These are phyloP conservation scores for Chinchilla lanigera DNA, from an alignment of 2,113 vertebrate species.

Conservation along the genomic window DNA sequence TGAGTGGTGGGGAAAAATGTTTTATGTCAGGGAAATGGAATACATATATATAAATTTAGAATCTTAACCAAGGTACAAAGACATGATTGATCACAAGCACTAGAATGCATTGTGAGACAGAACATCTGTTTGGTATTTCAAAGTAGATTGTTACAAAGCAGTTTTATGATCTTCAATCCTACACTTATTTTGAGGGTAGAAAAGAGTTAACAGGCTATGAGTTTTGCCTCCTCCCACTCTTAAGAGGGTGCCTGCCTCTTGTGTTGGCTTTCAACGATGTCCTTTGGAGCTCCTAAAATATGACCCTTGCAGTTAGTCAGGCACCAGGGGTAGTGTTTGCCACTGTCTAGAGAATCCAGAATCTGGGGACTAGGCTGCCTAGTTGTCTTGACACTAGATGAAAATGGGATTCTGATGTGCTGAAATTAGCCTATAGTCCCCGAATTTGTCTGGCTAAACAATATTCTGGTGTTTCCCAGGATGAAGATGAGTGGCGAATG, in stretches of 20 bases:
- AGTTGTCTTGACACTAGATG: background rate
- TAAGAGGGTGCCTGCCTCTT: background rate
- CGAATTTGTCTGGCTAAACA: conserved; percentile 35
- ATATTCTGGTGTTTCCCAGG: background rate
- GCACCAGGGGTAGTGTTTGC: background rate
- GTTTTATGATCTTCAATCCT: conserved; percentile 34
- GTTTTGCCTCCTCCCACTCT: background rate
- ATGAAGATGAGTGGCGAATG: background rate
- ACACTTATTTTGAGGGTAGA: conserved; percentile 12
- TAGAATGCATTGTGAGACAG: conserved; percentile 53
- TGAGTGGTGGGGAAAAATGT: background rate
- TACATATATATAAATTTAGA: conserved; percentile 54
- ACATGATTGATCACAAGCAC: conserved; percentile 48
- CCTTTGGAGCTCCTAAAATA: background rate
- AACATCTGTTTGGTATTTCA: conserved; percentile 68
- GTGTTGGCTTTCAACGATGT: background rate
- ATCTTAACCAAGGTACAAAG: conserved; percentile 41
- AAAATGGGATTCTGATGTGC: background rate
- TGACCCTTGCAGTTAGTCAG: background rate
- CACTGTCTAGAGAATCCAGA: background rate
- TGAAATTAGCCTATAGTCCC: background rate
- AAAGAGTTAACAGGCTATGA: conserved; percentile 8
- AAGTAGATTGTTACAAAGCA: conserved; percentile 38
- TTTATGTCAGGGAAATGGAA: conserved; percentile 34
- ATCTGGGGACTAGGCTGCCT: background rate